Evolutionary conservation across 2,113 vertebrate species (phyloP).

Genomic region (Muscicapa adusta): DNA sequence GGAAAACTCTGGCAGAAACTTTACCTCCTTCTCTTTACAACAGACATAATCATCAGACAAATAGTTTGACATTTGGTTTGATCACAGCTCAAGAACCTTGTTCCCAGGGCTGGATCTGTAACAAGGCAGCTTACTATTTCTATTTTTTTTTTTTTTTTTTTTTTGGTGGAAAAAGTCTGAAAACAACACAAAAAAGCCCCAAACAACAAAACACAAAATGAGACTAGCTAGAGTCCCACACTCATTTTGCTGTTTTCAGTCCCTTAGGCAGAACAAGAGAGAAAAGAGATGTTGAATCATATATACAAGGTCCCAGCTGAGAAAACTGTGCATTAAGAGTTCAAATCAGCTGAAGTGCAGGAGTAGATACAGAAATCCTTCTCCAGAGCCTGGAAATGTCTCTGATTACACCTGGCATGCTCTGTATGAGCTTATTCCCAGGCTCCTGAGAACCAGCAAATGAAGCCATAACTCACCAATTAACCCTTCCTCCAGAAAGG

Average conservation of each 20-base stretch:
- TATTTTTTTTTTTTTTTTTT: not conserved
- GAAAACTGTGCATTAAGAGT: not conserved
- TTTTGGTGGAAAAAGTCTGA: not conserved
- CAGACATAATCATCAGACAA: not conserved
- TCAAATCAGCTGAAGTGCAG: not conserved
- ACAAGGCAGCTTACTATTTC: not conserved
- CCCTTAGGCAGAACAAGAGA: not conserved
- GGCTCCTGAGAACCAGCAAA: not conserved
- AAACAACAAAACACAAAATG: not conserved
- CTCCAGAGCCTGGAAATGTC: not conserved
- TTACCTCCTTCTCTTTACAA: not conserved
- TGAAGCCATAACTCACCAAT: conserved; percentile 1
- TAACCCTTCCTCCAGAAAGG: not conserved
- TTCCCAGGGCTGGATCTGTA: not conserved
- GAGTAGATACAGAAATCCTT: not conserved
- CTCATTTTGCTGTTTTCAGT: not conserved
- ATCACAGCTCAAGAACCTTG: not conserved
- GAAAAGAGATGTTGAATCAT: not conserved
- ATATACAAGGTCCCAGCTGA: not conserved
- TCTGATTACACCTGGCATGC: not conserved
- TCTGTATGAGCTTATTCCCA: not conserved
- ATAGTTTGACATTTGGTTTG: not conserved
- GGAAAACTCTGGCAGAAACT: not conserved
- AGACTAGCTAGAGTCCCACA: not conserved
- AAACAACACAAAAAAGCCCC: rapidly evolving